These are phyloP conservation scores for Syrista parreyssii DNA, from an alignment of 2,888 invertebrate species.

Conservation along the genomic window DNA sequence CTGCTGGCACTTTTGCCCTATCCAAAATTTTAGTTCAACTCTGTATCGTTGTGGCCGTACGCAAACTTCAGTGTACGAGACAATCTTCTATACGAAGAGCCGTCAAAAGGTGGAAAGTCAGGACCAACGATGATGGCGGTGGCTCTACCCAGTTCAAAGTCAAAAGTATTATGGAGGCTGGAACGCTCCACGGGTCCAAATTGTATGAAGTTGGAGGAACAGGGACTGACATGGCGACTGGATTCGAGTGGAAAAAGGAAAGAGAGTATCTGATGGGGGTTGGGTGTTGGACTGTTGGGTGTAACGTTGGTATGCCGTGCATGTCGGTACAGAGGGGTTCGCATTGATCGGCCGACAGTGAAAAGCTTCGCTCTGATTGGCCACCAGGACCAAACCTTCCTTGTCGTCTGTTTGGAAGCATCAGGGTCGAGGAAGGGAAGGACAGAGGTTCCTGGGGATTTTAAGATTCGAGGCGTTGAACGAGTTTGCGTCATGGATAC, in stretches of 20 bases:
- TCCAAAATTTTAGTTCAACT: not conserved
- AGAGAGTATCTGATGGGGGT: not conserved
- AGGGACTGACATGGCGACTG: constrained; percentile 27
- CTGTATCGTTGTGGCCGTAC: not conserved
- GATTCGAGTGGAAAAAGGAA: constrained; percentile 6
- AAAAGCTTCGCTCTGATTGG: constrained; percentile 58
- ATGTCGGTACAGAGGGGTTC: constrained; percentile 60
- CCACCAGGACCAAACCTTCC: constrained; percentile 27
- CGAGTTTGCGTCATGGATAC: not conserved
- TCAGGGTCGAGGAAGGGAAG: not conserved
- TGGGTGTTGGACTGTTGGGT: not conserved
- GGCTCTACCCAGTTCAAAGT: not conserved
- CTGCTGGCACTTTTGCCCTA: not conserved
- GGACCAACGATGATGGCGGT: not conserved
- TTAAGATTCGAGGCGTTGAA: not conserved
- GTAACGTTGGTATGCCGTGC: constrained; percentile 43
- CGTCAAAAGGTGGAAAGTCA: not conserved
- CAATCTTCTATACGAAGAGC: not conserved
- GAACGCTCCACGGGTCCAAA: not conserved
- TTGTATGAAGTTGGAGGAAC: constrained; percentile 24
- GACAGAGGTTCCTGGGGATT: not conserved
- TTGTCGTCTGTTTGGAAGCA: constrained; percentile 32
- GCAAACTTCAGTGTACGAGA: not conserved
- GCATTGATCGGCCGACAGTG: constrained; percentile 61
- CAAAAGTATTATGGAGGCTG: not conserved